Evolutionary conservation across 1,140 invertebrate species (phyloP).

Genomic region (Aricia agestis): DNA sequence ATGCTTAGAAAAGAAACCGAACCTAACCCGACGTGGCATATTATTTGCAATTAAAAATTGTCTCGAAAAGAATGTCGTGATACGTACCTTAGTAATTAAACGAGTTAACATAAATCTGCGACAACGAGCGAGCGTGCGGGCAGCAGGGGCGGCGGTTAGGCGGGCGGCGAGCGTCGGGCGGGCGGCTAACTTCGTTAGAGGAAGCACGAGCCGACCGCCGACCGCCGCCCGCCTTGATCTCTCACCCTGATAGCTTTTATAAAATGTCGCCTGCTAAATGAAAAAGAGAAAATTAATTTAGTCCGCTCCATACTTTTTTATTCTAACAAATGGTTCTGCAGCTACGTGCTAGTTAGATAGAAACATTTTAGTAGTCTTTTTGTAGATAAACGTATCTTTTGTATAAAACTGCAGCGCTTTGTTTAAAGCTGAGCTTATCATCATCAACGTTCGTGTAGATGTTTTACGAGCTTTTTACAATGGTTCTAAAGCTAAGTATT

Average conservation of each 20-base stretch:
- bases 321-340: constrained; percentile 16
- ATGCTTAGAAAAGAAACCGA: no score
- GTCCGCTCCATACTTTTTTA: constrained; percentile 18
- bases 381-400: constrained; percentile 3
- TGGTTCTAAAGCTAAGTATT: neutral
- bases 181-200: constrained; percentile 45
- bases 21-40: no score
- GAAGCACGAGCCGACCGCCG: constrained; percentile 19
- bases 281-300: constrained; percentile 25
- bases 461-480: constrained; percentile 1
- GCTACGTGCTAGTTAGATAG: constrained; percentile 14
- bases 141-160: constrained; percentile 25
- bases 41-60: neutral
- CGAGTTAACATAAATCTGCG: constrained; percentile 49
- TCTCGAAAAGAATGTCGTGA: neutral
- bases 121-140: constrained; percentile 34
- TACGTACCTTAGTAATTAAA: constrained; percentile 39
- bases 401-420: neutral
- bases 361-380: constrained; percentile 1
- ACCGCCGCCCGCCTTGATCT: constrained; percentile 24
- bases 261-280: constrained; percentile 24
- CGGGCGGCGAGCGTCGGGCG: constrained; percentile 32
- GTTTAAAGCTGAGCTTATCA: neutral
- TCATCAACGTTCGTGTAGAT: neutral
- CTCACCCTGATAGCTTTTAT: constrained; percentile 24